phyloP scores from a whole-genome alignment of 2,888 invertebrate species.

The Prenolepis imparis region DNA sequence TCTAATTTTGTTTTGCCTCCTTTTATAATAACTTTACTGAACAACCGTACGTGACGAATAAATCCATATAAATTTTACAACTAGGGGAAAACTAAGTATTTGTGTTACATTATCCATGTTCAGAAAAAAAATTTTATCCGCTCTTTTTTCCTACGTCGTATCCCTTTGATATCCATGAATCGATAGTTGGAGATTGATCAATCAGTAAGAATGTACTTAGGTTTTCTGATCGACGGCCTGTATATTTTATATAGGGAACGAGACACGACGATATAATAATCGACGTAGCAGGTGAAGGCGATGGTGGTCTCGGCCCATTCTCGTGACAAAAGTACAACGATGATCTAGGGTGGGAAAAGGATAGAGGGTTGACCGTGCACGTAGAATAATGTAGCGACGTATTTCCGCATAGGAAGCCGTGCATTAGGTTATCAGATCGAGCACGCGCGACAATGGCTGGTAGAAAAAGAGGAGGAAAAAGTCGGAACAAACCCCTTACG shows the following conservation, averaged over 20 bases:
- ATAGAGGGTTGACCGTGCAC: slow-evolving; percentile 66
- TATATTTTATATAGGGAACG: slow-evolving; percentile 74
- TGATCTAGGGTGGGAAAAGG: slow-evolving; percentile 66
- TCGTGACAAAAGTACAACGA: slow-evolving; percentile 83
- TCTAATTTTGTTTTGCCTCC: slow-evolving; percentile 21
- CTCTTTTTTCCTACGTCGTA: background rate
- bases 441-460: slow-evolving; percentile 81
- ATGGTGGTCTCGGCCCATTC: slow-evolving; percentile 71
- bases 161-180: slow-evolving; percentile 29
- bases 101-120: slow-evolving; percentile 10
- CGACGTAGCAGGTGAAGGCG: slow-evolving; percentile 59
- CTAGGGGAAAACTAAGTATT: slow-evolving; percentile 5
- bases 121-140: slow-evolving; percentile 2
- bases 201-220: slow-evolving; percentile 48
- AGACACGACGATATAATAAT: slow-evolving; percentile 49
- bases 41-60: slow-evolving; percentile 9
- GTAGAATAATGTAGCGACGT: slow-evolving; percentile 84
- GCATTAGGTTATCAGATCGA: slow-evolving; percentile 86
- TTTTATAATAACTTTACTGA: slow-evolving; percentile 35
- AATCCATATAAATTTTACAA: slow-evolving; percentile 36
- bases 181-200: slow-evolving; percentile 53
- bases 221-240: slow-evolving; percentile 53
- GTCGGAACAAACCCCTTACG: slow-evolving; percentile 77
- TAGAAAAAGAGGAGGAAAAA: slow-evolving; percentile 74
- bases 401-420: slow-evolving; percentile 86